phyloP scores from a whole-genome alignment of 2,888 invertebrate genomes.

The Mystacides longicornis region DNA sequence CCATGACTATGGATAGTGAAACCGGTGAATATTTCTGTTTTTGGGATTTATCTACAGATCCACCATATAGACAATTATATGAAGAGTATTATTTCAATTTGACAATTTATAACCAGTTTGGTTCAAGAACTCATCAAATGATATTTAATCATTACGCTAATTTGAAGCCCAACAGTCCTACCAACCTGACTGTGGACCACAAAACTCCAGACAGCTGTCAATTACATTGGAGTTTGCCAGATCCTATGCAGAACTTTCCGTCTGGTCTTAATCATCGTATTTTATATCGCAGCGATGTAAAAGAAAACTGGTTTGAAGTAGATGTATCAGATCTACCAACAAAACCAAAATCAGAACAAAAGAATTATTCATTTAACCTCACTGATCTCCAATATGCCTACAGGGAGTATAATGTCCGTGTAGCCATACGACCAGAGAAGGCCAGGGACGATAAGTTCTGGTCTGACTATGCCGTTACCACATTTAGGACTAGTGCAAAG shows the following conservation, averaged over 20 bases:
- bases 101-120: slow-evolving; percentile 47
- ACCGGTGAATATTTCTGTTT: slow-evolving; percentile 34
- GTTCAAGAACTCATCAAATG: slow-evolving; percentile 38
- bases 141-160: slow-evolving; percentile 45
- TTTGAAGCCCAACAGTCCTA: slow-evolving; percentile 33
- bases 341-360: slow-evolving; percentile 26
- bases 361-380: slow-evolving; percentile 41
- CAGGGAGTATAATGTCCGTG: slow-evolving; percentile 63
- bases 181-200: slow-evolving; percentile 3
- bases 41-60: slow-evolving; percentile 44
- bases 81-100: slow-evolving; percentile 46
- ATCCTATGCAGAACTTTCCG: slow-evolving; percentile 43
- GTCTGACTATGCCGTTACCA: slow-evolving; percentile 58
- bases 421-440: slow-evolving; percentile 54
- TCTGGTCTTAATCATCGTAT: slow-evolving; percentile 44
- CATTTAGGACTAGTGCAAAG: slow-evolving; percentile 54
- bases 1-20: slow-evolving; percentile 25
- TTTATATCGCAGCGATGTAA: slow-evolving; percentile 45
- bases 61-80: slow-evolving; percentile 48
- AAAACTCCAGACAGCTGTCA: slow-evolving; percentile 27
- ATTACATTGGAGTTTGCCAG: slow-evolving; percentile 44
- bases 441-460: slow-evolving; percentile 50
- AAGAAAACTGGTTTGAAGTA: slow-evolving; percentile 41
- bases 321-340: slow-evolving; percentile 35
- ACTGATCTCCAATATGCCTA: slow-evolving; percentile 57